phyloP scores from a whole-genome alignment of 1,140 invertebrate species.

The Megathymus violae region DNA sequence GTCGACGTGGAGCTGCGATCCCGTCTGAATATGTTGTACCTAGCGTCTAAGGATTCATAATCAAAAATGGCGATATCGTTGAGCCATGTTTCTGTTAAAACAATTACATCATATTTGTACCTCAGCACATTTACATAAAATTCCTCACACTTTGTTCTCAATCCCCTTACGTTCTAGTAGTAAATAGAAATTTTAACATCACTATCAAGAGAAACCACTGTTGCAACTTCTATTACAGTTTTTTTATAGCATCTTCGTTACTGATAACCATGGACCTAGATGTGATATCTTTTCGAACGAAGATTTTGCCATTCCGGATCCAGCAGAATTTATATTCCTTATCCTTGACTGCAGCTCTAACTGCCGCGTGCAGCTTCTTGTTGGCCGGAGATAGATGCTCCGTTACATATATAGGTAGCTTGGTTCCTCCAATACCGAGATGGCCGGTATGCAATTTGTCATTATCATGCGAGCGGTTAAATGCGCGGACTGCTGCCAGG shows the following conservation, averaged over 20 bases:
- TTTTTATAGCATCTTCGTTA: background rate
- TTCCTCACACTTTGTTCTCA: background rate
- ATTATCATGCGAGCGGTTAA: background rate
- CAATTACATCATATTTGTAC: background rate
- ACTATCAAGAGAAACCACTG: background rate
- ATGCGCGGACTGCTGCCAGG: background rate
- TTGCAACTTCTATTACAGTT: background rate
- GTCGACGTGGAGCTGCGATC: constrained; percentile 17
- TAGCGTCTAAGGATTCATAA: constrained; percentile 22
- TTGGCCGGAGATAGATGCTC: constrained; percentile 15
- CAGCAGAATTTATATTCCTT: background rate
- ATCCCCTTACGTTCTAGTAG: background rate
- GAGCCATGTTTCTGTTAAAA: background rate
- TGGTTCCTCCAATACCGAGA: constrained; percentile 4
- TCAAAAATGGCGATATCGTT: constrained; percentile 12
- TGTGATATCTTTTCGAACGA: background rate
- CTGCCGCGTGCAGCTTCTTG: constrained; percentile 19
- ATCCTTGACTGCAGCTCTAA: background rate
- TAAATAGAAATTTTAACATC: background rate
- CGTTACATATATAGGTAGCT: constrained; percentile 8
- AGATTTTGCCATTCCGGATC: background rate
- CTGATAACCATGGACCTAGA: background rate
- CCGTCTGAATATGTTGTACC: constrained; percentile 19
- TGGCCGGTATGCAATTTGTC: constrained; percentile 12
- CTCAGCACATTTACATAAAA: background rate